A percentile compares a stretch with the other conserved stretches of the same genome.
These are phyloP conservation scores for Asbolus verrucosus DNA, from an alignment of 1,140 invertebrate species.

Conservation along the genomic window DNA sequence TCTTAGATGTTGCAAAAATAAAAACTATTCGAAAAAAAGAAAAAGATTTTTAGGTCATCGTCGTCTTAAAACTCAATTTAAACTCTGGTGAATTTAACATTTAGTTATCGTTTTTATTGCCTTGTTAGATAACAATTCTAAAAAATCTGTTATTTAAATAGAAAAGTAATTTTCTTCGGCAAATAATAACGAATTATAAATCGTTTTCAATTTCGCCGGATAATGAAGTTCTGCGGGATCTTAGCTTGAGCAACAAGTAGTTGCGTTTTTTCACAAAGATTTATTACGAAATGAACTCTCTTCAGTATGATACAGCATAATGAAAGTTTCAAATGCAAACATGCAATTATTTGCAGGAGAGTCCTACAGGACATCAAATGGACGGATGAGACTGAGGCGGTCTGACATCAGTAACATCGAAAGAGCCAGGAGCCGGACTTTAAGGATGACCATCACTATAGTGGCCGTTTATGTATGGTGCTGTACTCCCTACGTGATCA, in stretches of 20 bases:
- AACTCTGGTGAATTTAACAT: not conserved
- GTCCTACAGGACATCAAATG: slow-evolving; percentile 47
- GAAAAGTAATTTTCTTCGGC: slow-evolving; percentile 5
- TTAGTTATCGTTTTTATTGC: not conserved
- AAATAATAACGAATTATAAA: not conserved
- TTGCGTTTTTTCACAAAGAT: not conserved
- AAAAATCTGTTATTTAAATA: not conserved
- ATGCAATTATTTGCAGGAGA: slow-evolving; percentile 43
- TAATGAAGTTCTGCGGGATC: not conserved
- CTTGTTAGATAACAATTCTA: not conserved
- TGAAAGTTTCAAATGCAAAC: too few relatives aligned
- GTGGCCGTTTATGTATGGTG: slow-evolving; percentile 83
- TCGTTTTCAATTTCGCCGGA: not conserved
- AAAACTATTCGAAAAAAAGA: too few relatives aligned
- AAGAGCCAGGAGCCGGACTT: slow-evolving; percentile 76
- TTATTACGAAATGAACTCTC: slow-evolving; percentile 10
- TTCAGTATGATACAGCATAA: too few relatives aligned
- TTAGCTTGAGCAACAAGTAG: slow-evolving; percentile 12
- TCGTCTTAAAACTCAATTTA: too few relatives aligned
- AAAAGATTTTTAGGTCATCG: too few relatives aligned
- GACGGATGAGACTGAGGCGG: slow-evolving; percentile 67
- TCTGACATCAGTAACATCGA: slow-evolving; percentile 80
- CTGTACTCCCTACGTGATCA: slow-evolving; percentile 84
- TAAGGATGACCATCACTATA: slow-evolving; percentile 86
- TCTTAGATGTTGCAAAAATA: too few relatives aligned